These are phyloP conservation scores for Aptenodytes patagonicus DNA, from an alignment of 2,113 vertebrate genomes.

Conservation along the genomic window DNA sequence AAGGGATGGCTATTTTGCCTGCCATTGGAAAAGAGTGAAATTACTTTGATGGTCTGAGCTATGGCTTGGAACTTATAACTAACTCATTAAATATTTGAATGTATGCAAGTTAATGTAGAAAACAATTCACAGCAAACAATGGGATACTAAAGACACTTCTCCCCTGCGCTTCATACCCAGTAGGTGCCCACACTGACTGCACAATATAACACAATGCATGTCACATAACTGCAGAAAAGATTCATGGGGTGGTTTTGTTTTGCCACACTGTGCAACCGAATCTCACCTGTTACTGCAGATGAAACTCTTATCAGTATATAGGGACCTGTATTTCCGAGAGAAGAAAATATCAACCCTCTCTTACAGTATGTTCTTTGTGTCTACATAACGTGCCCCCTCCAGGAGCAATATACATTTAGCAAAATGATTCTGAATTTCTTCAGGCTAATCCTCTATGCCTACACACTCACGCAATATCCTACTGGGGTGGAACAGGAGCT, in stretches of 20 bases:
- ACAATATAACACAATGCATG: not conserved
- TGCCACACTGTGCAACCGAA: not conserved
- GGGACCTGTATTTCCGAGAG: not conserved
- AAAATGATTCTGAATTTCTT: not conserved
- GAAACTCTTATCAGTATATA: not conserved
- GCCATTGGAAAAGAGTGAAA: not conserved
- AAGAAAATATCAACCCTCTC: not conserved
- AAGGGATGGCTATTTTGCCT: not conserved
- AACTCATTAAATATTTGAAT: not conserved
- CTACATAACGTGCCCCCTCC: not conserved
- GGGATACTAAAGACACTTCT: not conserved
- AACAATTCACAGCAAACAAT: not conserved
- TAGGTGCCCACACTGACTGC: not conserved
- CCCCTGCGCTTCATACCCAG: not conserved
- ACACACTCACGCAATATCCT: not conserved
- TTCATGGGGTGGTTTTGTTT: not conserved
- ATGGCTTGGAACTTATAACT: not conserved
- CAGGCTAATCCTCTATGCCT: not conserved
- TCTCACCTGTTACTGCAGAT: not conserved
- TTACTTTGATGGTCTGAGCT: not conserved
- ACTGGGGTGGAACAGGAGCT: not conserved
- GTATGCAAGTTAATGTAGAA: accelerated
- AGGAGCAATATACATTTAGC: not conserved
- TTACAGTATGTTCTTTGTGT: not conserved
- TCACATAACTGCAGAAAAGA: not conserved